A percentile compares a stretch with the other conserved stretches of the same genome.
Evolutionary conservation across 2,888 invertebrate species (phyloP).

Genomic region (Aspidiotus rigidus): DNA sequence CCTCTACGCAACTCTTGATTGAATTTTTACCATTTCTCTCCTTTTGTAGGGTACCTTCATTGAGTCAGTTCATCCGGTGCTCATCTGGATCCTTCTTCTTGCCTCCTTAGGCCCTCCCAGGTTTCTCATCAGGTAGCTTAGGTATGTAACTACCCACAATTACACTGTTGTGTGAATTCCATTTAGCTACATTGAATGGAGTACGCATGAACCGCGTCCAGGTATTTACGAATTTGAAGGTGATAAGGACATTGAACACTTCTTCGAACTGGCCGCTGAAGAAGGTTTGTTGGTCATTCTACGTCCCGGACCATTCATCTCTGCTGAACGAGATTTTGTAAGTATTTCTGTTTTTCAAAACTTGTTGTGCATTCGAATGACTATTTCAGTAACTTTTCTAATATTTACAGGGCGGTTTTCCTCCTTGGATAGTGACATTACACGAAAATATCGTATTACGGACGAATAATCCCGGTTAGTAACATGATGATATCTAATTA

Average conservation of each 20-base stretch:
- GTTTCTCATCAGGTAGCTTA: no score
- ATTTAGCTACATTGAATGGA: slow-evolving; percentile 78
- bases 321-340: slow-evolving; percentile 76
- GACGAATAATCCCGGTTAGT: slow-evolving; percentile 49
- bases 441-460: slow-evolving; percentile 53
- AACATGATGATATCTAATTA: no score
- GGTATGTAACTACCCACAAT: no score
- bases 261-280: slow-evolving; percentile 62
- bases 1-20: no score
- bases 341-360: slow-evolving; percentile 35
- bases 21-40: no score
- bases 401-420: slow-evolving; percentile 58
- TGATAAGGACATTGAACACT: slow-evolving; percentile 53
- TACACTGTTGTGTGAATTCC: no score
- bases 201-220: slow-evolving; percentile 69
- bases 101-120: no score
- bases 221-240: slow-evolving; percentile 60
- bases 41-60: no score
- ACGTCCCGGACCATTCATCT: slow-evolving; percentile 83
- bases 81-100: no score
- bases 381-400: slow-evolving; percentile 9
- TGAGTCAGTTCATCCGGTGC: no score
- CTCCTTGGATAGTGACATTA: slow-evolving; percentile 40
- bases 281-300: slow-evolving; percentile 70
- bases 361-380: not conserved